Evolutionary conservation across 2,113 vertebrate genomes (phyloP).

Genomic region (Melanerpes aurifrons): DNA sequence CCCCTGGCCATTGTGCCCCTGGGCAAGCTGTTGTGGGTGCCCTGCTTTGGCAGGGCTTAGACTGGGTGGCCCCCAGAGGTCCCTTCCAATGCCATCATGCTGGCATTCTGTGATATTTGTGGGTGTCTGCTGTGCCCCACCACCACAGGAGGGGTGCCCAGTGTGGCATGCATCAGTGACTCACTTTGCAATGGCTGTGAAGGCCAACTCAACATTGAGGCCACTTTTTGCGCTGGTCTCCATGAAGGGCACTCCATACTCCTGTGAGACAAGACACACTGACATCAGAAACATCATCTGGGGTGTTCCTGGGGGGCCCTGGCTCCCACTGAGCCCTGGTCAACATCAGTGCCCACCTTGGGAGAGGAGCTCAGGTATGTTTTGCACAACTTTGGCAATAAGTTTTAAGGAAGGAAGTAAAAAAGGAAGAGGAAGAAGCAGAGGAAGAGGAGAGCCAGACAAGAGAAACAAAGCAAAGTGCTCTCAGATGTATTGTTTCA

Average conservation of each 20-base stretch:
- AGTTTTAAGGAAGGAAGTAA: not conserved
- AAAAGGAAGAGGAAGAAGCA: not conserved
- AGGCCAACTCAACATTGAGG: constrained; percentile 91
- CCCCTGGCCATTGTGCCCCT: no score
- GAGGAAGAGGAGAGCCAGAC: not conserved
- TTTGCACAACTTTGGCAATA: not conserved
- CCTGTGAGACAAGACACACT: constrained; percentile 71
- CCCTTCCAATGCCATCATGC: no score
- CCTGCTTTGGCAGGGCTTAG: no score
- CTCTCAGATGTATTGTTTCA: not conserved
- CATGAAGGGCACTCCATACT: constrained; percentile 93
- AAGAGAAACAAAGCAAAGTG: not conserved
- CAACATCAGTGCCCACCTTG: fast-evolving
- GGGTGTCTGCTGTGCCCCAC: no score
- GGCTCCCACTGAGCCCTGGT: not conserved
- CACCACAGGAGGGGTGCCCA: not conserved
- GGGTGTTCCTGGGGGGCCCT: no score
- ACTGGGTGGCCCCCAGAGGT: no score
- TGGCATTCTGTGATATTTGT: no score
- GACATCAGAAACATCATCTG: fast-evolving
- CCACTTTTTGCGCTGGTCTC: constrained; percentile 92
- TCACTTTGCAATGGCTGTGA: constrained; percentile 93
- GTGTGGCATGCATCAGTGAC: constrained; percentile 8
- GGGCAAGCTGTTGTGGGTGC: no score
- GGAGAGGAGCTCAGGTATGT: not conserved